Evolutionary conservation across 2,113 vertebrate species (phyloP).

Genomic region (Syngnathus floridae): DNA sequence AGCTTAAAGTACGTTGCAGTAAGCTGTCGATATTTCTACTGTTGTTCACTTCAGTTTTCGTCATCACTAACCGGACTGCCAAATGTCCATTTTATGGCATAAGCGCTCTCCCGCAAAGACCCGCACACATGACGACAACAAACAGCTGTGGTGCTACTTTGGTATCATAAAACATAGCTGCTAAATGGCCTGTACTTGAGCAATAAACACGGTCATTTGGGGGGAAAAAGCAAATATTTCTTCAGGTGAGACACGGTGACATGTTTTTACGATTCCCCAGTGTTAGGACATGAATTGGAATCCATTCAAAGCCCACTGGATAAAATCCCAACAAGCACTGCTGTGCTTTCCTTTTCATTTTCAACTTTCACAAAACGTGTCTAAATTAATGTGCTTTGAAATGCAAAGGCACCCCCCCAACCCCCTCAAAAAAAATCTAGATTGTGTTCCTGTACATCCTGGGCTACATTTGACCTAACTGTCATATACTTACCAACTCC

Average conservation of each 20-base stretch:
- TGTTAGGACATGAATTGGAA: background rate
- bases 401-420: conserved; percentile 4
- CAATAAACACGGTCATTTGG: background rate
- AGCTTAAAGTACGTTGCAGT: no score
- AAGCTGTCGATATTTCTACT: no score
- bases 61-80: no score
- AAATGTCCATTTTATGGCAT: no score
- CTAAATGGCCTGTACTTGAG: no score
- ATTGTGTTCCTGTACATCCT: conserved; percentile 13
- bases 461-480: conserved; percentile 16
- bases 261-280: no score
- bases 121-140: no score
- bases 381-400: conserved; percentile 9
- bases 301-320: background rate
- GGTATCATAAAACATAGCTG: no score
- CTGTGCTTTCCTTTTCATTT: conserved; percentile 3
- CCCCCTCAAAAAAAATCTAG: background rate
- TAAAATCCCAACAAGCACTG: background rate
- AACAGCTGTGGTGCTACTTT: no score
- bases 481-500: conserved; percentile 62
- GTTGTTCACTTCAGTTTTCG: no score
- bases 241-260: no score
- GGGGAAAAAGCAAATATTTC: background rate
- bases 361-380: conserved; percentile 10
- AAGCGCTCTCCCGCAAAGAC: no score